A percentile compares a stretch with the other conserved stretches of the same genome.
These are phyloP conservation scores for Cryptomyrus ogoouensis DNA, from an alignment of 2,113 vertebrate species.

Conservation along the genomic window DNA sequence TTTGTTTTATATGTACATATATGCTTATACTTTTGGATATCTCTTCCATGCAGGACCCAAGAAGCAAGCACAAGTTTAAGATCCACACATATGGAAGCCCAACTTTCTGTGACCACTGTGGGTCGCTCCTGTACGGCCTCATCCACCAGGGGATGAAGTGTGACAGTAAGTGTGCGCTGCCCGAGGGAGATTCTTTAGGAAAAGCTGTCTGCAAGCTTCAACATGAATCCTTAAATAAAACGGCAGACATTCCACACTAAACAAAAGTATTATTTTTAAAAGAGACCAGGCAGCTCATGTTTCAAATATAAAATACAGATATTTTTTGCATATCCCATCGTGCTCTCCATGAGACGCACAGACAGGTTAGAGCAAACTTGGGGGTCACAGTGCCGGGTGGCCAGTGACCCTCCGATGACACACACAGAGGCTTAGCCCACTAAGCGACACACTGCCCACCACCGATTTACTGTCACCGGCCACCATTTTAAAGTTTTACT, in stretches of 20 bases:
- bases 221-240: neutral
- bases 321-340: neutral
- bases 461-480: neutral
- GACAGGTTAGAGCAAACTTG: neutral
- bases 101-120: conserved; percentile 95
- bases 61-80: conserved; percentile 99
- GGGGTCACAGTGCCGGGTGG: neutral
- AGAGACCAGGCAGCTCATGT: neutral
- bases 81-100: conserved; percentile 94
- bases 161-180: conserved; percentile 77
- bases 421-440: neutral
- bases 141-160: conserved; percentile 99
- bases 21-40: neutral
- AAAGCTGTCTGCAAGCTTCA: neutral
- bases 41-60: conserved; percentile 70
- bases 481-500: neutral
- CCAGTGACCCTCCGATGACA: neutral
- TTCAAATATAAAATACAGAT: neutral
- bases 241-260: neutral
- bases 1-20: neutral
- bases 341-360: neutral
- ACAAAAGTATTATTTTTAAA: neutral
- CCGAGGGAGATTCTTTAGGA: neutral
- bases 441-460: neutral
- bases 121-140: conserved; percentile 89